Evolutionary conservation across 2,113 vertebrate genomes (phyloP), one percentile per base, ranked within the genome.

Genomic region (Indicator indicator): DNA sequence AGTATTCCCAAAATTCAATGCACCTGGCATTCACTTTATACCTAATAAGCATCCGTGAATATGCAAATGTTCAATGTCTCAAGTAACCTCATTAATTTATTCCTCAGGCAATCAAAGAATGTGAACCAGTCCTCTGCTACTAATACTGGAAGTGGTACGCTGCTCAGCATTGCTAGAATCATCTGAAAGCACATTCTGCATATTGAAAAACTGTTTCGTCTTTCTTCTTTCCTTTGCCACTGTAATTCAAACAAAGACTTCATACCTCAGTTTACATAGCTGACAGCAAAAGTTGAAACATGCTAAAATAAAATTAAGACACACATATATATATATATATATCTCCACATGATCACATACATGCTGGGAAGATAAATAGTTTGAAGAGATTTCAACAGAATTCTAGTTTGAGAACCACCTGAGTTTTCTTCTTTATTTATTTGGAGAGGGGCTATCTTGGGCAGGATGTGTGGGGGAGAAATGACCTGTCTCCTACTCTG

Each of bases 21-120:
- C 97, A 98, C 97, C 98, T 98, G 98, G 97, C 96, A 97, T 98
- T 98, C 96, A 96, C 97, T 96, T 97, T 97, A 97, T 97, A 97
- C 95, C 97, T 98, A 98, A 98, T 98, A 98, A 98, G 98, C 98
- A 97, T 95, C 97, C 60, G 97, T 97, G 97, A 97, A 98, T 98
- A 98, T 98, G 98, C 97, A 98, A 98, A 98, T 98, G 93, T 82
- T 95, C 97, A 88, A 91, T 95, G 96, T 97, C 97, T 98, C 96
- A 93, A 89, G 97, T 98, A 97, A 98, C 97, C 97, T 98, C 98
- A 98, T 98, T 98, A 98, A 98, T 98, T 98, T 98, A 98, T 98
- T 98, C 98, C 98, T 98, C 97, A 98, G 98, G 98, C 98, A 98
- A 97, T 98, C 97, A 97, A 96, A 94, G 97, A 97, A 98, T 96